Evolutionary conservation across 2,888 invertebrate species (phyloP).

Genomic region (Aphidius colemani): DNA sequence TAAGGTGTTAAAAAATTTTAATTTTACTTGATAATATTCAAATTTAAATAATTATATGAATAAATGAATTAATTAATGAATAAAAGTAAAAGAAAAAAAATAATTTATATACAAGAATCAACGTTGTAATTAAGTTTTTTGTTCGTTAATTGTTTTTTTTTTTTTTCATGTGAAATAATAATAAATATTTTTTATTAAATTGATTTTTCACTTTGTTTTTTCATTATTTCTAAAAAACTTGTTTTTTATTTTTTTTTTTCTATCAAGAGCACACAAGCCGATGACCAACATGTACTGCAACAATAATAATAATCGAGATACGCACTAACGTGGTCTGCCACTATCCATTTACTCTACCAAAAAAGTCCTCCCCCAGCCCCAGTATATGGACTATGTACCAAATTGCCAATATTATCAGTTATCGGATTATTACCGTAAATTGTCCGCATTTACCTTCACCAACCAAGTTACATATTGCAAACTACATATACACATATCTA

Average conservation of each 20-base stretch:
- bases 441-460: constrained; percentile 49
- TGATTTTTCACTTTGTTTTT: too few relatives aligned
- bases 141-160: too few relatives aligned
- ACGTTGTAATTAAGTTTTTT: too few relatives aligned
- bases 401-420: constrained; percentile 55
- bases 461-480: constrained; percentile 21
- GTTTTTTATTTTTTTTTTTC: neutral
- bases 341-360: constrained; percentile 5
- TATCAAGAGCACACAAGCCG: neutral
- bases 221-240: too few relatives aligned
- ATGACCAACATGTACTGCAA: constrained; percentile 25
- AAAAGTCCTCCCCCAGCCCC: neutral
- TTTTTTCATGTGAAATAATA: too few relatives aligned
- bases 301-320: constrained; percentile 37
- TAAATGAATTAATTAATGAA: too few relatives aligned
- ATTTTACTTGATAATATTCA: too few relatives aligned
- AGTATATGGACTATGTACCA: constrained; percentile 12
- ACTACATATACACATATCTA: constrained; percentile 8
- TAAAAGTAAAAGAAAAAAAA: too few relatives aligned
- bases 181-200: too few relatives aligned
- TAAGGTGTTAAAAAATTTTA: too few relatives aligned
- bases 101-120: too few relatives aligned
- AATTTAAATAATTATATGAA: too few relatives aligned
- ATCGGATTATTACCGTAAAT: constrained; percentile 55
- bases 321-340: constrained; percentile 14